Conservation (phyloP, 2,113 vertebrate genomes). For the Chascanopsetta lugubris region DNA sequence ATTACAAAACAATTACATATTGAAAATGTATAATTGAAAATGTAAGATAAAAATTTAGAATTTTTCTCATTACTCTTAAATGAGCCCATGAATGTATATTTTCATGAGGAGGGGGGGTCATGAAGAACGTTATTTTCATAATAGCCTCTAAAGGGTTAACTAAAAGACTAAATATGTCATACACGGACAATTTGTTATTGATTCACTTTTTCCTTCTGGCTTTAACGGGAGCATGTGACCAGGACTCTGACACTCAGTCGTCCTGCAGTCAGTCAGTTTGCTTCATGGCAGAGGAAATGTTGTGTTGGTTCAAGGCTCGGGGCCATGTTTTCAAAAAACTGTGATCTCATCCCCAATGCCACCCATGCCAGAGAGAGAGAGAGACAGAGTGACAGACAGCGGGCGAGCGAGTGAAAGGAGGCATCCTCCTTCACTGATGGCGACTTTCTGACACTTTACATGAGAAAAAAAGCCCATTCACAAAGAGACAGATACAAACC, state of each 20-base stretch:
- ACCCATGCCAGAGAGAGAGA: conserved; percentile 45
- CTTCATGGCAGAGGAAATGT: conserved; percentile 49
- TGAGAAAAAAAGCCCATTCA: conserved; percentile 47
- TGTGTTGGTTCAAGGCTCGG: conserved; percentile 42
- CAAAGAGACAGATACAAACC: conserved; percentile 7
- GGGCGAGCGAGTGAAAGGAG: conserved; percentile 20
- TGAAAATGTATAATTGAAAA: no score
- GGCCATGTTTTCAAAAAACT: conserved; percentile 69
- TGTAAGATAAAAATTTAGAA: no score
- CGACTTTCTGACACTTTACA: conserved; percentile 54
- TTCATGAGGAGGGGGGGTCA: no score
- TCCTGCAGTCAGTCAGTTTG: conserved; percentile 15
- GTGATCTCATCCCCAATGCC: conserved; percentile 74
- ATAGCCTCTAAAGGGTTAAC: background rate
- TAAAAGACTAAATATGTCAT: background rate
- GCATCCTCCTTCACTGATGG: conserved; percentile 51
- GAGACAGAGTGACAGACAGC: conserved; percentile 12
- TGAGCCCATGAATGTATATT: no score
- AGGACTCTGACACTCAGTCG: background rate
- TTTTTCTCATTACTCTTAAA: no score
- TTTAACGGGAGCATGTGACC: conserved; percentile 43
- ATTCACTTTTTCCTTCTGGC: conserved; percentile 10
- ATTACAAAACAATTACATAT: no score
- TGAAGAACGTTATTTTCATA: background rate
- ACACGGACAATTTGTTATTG: background rate